These are phyloP conservation scores for Macquaria ambigua DNA, from an alignment of 2,113 vertebrate genomes.

Conservation along the genomic window DNA sequence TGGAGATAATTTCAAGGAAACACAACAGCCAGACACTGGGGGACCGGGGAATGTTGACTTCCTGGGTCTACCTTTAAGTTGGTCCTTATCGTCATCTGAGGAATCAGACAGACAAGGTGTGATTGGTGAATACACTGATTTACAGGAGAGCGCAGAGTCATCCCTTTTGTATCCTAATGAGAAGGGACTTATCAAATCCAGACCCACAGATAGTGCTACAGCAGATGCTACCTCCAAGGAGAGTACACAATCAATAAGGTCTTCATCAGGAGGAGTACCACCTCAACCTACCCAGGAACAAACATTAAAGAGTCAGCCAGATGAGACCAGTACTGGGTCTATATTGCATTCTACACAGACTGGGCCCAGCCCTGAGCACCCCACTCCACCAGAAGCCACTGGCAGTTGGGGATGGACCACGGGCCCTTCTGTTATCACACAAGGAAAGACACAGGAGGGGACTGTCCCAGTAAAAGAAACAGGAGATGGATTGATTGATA, in stretches of 20 bases:
- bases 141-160: slow-evolving; percentile 45
- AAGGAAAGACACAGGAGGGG: slow-evolving; percentile 1
- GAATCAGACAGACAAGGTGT: slow-evolving; percentile 68
- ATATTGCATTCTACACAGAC: slow-evolving; percentile 30
- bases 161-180: slow-evolving; percentile 33
- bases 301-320: slow-evolving; percentile 36
- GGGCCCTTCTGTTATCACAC: slow-evolving; percentile 13
- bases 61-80: slow-evolving; percentile 45
- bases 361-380: neutral
- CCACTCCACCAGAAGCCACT: neutral
- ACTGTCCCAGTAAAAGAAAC: neutral
- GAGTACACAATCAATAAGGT: slow-evolving; percentile 9
- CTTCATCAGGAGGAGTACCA: slow-evolving; percentile 15
- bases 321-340: slow-evolving; percentile 40
- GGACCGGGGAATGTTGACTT: slow-evolving; percentile 15
- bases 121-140: slow-evolving; percentile 75
- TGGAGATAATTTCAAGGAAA: slow-evolving; percentile 48
- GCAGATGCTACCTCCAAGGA: slow-evolving; percentile 18
- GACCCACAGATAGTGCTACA: slow-evolving; percentile 9
- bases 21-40: slow-evolving; percentile 38
- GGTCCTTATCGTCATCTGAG: slow-evolving; percentile 56
- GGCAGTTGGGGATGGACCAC: slow-evolving; percentile 30
- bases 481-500: slow-evolving; percentile 23
- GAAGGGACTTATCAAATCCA: slow-evolving; percentile 6
- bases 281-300: slow-evolving; percentile 26